Conservation (phyloP, 2,797 vertebrate species). For the Meriones psammophilus region DNA sequence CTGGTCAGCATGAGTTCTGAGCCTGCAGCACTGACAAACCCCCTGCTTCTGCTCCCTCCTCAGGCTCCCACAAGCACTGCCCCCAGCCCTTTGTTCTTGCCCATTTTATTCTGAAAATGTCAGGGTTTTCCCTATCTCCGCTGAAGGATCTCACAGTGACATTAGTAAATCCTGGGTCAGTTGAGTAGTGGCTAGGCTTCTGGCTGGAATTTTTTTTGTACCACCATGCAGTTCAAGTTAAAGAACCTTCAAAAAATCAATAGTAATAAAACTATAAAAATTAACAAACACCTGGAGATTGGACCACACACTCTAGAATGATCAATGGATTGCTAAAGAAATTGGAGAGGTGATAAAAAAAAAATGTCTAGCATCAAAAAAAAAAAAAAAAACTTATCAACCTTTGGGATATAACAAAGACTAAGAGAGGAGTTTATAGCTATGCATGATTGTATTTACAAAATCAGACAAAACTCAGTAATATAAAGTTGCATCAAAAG, state of each 20-base stretch:
- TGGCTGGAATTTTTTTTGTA: neutral
- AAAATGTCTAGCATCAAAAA: neutral
- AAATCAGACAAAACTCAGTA: neutral
- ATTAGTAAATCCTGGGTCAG: neutral
- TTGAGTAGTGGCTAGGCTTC: neutral
- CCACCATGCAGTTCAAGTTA: neutral
- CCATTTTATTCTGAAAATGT: neutral
- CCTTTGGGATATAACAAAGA: neutral
- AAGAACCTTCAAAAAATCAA: neutral
- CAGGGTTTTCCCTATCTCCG: too few species aligned
- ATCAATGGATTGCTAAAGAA: neutral
- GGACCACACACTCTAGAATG: neutral
- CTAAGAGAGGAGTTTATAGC: neutral
- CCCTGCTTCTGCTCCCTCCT: neutral
- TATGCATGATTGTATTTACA: neutral
- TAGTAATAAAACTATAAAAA: neutral
- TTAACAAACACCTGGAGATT: neutral
- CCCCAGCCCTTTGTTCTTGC: neutral
- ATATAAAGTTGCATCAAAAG: neutral
- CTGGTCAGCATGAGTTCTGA: neutral
- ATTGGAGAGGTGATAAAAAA: neutral
- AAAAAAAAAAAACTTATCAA: neutral
- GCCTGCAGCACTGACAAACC: neutral
- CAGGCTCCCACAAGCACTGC: neutral
- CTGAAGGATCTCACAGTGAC: too few species aligned